Conservation (phyloP, 2,888 invertebrate species). For the Cryptosula pallasiana region DNA sequence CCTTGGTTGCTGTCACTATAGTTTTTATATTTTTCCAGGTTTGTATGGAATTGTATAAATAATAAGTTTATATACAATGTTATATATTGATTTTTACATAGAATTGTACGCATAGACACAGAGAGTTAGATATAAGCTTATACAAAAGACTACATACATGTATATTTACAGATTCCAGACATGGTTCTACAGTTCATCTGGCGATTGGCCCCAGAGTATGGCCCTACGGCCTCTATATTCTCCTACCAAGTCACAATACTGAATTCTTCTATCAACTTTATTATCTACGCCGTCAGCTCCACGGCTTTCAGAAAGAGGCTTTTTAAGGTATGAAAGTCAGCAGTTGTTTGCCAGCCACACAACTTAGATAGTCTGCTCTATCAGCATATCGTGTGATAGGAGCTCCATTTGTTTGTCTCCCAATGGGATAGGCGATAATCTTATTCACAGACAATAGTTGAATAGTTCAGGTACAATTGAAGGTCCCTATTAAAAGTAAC, state of each 20-base stretch:
- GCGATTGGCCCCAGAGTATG: neutral
- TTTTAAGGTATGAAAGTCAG: neutral
- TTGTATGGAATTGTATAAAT: neutral
- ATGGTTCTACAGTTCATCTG: constrained; percentile 5
- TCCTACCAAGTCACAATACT: neutral
- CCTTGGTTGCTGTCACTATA: neutral
- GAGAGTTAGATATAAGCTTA: neutral
- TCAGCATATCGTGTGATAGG: too few relatives aligned
- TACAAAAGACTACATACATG: neutral
- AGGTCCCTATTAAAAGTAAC: too few relatives aligned
- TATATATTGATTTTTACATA: neutral
- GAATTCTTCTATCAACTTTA: constrained; percentile 17
- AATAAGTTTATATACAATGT: neutral
- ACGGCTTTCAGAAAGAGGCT: constrained; percentile 4
- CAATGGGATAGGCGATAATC: too few relatives aligned
- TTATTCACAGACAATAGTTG: too few relatives aligned
- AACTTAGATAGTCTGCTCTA: too few relatives aligned
- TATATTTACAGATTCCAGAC: constrained; percentile 3
- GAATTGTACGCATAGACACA: neutral
- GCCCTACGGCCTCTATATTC: constrained; percentile 11
- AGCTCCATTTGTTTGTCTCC: too few relatives aligned
- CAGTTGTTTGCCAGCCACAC: too few relatives aligned
- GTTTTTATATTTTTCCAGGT: constrained; percentile 13
- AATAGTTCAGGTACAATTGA: too few relatives aligned
- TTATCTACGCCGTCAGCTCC: constrained; percentile 4